These are phyloP conservation scores for Orchesella cincta DNA, from an alignment of 1,140 invertebrate species.

Conservation along the genomic window DNA sequence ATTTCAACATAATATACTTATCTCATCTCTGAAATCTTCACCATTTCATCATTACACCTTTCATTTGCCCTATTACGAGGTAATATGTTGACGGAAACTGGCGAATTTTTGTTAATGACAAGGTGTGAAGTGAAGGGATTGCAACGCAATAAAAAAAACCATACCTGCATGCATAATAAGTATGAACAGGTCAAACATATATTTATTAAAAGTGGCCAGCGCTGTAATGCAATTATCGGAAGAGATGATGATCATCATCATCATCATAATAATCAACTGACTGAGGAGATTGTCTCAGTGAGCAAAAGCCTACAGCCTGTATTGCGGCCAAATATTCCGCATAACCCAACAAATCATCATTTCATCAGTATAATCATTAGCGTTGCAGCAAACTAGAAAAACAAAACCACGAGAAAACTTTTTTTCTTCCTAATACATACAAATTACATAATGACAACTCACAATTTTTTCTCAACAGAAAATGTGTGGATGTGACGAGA, in stretches of 20 bases:
- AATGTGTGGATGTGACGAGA: not conserved
- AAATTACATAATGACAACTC: constrained; percentile 28
- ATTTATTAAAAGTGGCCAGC: not conserved
- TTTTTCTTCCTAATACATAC: not conserved
- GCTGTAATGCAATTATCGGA: constrained; percentile 6
- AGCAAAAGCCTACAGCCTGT: too few relatives aligned
- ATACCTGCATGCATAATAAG: not conserved
- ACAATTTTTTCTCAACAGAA: not conserved
- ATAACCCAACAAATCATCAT: too few relatives aligned
- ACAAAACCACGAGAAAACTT: too few relatives aligned
- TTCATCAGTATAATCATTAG: not conserved
- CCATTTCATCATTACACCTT: not conserved
- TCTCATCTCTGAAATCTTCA: not conserved
- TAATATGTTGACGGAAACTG: not conserved
- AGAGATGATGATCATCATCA: not conserved
- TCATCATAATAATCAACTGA: not conserved
- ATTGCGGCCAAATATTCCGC: too few relatives aligned
- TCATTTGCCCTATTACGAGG: too few relatives aligned
- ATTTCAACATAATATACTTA: too few relatives aligned
- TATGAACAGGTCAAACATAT: too few relatives aligned
- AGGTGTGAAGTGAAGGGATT: not conserved
- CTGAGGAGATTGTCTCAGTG: not conserved
- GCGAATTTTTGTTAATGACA: constrained; percentile 7
- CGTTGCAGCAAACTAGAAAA: not conserved
- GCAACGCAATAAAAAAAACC: not conserved